Evolutionary conservation across 2,888 invertebrate genomes (phyloP).

Genomic region (Eupeodes luniger): DNA sequence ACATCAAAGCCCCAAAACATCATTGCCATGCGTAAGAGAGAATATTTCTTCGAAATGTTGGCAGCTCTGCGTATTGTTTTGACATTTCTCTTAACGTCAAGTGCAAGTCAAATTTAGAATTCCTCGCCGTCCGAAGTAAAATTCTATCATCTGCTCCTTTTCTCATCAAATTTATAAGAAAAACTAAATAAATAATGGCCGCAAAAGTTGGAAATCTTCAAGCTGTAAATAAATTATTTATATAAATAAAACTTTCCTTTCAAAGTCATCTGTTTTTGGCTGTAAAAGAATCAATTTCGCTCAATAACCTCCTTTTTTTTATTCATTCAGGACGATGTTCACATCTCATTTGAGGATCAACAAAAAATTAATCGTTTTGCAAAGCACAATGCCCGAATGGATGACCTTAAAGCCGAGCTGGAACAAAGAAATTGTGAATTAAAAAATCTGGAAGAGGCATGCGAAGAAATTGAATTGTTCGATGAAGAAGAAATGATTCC

Average conservation of each 20-base stretch:
- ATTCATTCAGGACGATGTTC: conserved; percentile 89
- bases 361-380: conserved; percentile 99
- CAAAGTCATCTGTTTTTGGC: neutral
- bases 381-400: conserved; percentile 94
- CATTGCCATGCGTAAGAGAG: conserved; percentile 62
- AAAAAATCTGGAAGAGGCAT: conserved; percentile 96
- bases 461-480: conserved; percentile 92
- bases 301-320: conserved; percentile 47
- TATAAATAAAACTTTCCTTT: neutral
- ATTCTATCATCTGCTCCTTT: conserved; percentile 57
- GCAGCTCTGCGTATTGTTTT: conserved; percentile 55
- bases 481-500: conserved; percentile 92
- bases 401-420: conserved; percentile 94
- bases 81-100: conserved; percentile 47
- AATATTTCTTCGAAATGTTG: conserved; percentile 4
- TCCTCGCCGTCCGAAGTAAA: conserved; percentile 57
- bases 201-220: conserved; percentile 86
- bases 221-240: conserved; percentile 85
- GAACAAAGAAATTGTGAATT: conserved; percentile 94
- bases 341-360: conserved; percentile 98
- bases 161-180: conserved; percentile 22
- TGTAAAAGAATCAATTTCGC: neutral
- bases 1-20: conserved; percentile 11
- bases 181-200: conserved; percentile 79
- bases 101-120: conserved; percentile 1